Conservation (phyloP, 2,113 vertebrate genomes). For the Acanthisitta chloris region DNA sequence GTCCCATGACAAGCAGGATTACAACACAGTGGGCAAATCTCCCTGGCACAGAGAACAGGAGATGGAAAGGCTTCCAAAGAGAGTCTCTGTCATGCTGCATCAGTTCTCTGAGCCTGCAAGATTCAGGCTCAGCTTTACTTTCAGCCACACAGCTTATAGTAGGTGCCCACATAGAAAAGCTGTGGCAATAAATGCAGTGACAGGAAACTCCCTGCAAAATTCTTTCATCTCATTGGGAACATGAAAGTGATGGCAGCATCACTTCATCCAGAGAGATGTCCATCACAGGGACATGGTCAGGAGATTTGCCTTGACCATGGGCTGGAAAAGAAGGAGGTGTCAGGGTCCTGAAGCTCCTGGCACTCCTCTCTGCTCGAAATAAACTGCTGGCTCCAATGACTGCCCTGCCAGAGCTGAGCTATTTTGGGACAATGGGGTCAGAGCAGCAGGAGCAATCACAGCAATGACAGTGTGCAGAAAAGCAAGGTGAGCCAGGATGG, state of each 20-base stretch:
- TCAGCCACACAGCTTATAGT: not conserved
- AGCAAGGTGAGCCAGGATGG: not conserved
- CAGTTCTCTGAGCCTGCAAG: not conserved
- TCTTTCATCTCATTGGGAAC: not conserved
- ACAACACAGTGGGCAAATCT: not conserved
- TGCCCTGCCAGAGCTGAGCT: not conserved
- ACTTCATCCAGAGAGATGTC: not conserved
- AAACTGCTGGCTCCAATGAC: constrained; percentile 5
- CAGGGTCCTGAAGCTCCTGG: not conserved
- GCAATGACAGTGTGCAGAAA: not conserved
- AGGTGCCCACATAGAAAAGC: not conserved
- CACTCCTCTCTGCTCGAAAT: not conserved
- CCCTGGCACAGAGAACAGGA: not conserved
- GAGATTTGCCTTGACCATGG: not conserved
- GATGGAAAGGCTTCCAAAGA: not conserved
- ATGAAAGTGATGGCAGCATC: not conserved
- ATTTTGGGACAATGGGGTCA: not conserved
- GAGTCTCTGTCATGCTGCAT: not conserved
- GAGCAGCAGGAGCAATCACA: not conserved
- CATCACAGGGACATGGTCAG: not conserved
- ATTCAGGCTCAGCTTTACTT: not conserved
- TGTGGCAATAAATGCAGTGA: not conserved
- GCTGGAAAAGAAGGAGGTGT: not conserved
- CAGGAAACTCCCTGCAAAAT: not conserved
- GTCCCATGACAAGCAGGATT: not conserved